phyloP scores from a whole-genome alignment of 2,797 vertebrate genomes.

The Cynodonichthys magdalenae region DNA sequence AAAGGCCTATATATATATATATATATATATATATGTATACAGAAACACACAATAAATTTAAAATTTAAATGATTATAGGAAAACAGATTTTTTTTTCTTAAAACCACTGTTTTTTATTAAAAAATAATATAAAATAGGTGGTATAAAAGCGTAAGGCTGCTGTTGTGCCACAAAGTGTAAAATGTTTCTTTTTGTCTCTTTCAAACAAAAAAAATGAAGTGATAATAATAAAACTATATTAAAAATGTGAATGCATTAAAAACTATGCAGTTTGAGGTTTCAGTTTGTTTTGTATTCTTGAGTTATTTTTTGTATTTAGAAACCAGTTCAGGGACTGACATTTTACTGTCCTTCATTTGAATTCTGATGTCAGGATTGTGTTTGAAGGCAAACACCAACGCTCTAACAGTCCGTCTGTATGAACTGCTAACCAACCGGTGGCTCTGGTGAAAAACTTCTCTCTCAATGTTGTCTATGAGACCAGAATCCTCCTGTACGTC shows the following conservation, averaged over 20 bases:
- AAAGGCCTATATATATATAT: not conserved
- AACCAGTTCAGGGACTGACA: conserved; percentile 85
- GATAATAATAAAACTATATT: conserved; percentile 1
- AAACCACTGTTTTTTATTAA: conserved; percentile 5
- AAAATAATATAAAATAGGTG: conserved; percentile 2
- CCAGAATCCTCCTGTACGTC: conserved; percentile 86
- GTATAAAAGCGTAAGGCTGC: conserved; percentile 15
- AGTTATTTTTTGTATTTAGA: conserved; percentile 89
- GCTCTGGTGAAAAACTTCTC: conserved; percentile 93
- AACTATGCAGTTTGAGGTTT: conserved; percentile 12
- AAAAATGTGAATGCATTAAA: conserved; percentile 9
- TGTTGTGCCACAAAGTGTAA: conserved; percentile 53
- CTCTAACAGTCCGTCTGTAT: conserved; percentile 89
- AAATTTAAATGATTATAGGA: not conserved
- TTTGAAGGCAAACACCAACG: conserved; percentile 94
- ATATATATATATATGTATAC: too few species aligned
- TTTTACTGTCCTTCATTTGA: conserved; percentile 82
- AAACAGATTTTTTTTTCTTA: not conserved
- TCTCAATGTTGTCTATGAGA: conserved; percentile 94
- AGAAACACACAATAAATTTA: too few species aligned
- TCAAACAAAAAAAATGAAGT: conserved; percentile 30
- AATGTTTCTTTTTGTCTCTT: conserved; percentile 20
- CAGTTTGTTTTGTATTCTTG: not conserved
- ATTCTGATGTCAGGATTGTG: conserved; percentile 85
- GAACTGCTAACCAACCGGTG: conserved; percentile 87